phyloP scores from a whole-genome alignment of 2,797 vertebrate genomes.

The Rhadinocentrus ornatus region DNA sequence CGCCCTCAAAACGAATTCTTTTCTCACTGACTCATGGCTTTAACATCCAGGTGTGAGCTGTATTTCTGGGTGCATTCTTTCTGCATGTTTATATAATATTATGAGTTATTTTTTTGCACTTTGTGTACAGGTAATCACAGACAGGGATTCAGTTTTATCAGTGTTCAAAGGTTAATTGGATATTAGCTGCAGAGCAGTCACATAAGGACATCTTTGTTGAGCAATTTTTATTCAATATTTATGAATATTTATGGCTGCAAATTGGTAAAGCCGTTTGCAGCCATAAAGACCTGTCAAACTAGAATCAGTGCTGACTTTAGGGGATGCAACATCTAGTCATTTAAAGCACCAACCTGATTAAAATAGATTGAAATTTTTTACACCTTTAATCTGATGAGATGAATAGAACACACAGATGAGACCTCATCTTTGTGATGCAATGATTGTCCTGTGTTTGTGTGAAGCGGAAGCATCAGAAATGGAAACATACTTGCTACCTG shows the following conservation, averaged over 20 bases:
- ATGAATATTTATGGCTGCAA: too few relatives aligned
- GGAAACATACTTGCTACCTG: conserved; percentile 8
- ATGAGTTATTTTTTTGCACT: conserved; percentile 8
- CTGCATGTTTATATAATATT: conserved; percentile 5
- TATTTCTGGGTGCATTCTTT: conserved; percentile 23
- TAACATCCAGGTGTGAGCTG: conserved; percentile 20
- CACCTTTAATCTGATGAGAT: conserved; percentile 26
- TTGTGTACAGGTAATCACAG: conserved; percentile 37
- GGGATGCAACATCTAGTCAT: too few relatives aligned
- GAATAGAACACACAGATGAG: not conserved
- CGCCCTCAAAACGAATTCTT: conserved; percentile 33
- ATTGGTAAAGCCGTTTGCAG: too few relatives aligned
- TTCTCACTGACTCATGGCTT: conserved; percentile 34
- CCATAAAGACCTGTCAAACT: too few relatives aligned
- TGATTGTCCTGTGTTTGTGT: not conserved
- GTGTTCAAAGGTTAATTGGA: conserved; percentile 52
- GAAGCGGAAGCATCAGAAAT: not conserved
- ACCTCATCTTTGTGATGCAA: conserved; percentile 5
- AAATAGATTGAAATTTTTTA: conserved; percentile 39
- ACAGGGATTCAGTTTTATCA: conserved; percentile 36
- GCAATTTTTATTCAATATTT: conserved; percentile 39
- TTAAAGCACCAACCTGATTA: conserved; percentile 36
- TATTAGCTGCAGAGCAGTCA: conserved; percentile 52
- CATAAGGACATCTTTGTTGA: conserved; percentile 43
- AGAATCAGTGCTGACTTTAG: too few relatives aligned